Evolutionary conservation across 2,888 invertebrate species (phyloP), one percentile per base, ranked within the genome.

Genomic region (Nomada flava): DNA sequence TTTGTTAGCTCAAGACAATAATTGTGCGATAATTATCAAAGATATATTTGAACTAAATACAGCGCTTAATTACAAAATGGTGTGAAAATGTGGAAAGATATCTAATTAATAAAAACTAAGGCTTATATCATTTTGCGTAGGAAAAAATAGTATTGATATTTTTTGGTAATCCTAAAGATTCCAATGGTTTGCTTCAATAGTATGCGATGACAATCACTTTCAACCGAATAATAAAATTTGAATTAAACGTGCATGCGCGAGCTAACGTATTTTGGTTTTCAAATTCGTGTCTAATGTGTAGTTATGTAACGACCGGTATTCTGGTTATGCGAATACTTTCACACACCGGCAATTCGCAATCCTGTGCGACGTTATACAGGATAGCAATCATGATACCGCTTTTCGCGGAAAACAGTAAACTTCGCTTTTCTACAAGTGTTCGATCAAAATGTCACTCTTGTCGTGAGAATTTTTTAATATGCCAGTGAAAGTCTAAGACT

Each of bases 261-360:
- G 26, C 20, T 42, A 18, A 60, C 26, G 57, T 76, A 57, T 63
- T 78, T 29, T 57, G 44, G 11, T 64, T 78, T 26, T 50, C 2
- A 59, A 18, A 53, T 36, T 62, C 60, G 36, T 67, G 53, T 68
- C 71, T 77, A 70, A 68, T 52, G 64, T 20, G 52, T 29, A 29
- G 63, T 85, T 83, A 73, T 50, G 60, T 70, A 85, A 85, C 50
- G 26, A 10, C 9, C 57, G 50, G 42, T 60, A 55, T 68, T 44
- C 80, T 67, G 70, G 65, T 76, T 72, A 76, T 64, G 69, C 72
- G 76, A 69, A 74, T 70, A 86, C 80, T 80, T 83, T 85, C 85
- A 65, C 76, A 83, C 65, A 73, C 63, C 75, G 63, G 47, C 44
- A 65, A 80, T 77, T 72, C 60, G 60, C 69, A 75, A 62, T 81